These are phyloP conservation scores for Drepanosiphum platanoidis DNA, from an alignment of 2,888 invertebrate species.

Conservation along the genomic window DNA sequence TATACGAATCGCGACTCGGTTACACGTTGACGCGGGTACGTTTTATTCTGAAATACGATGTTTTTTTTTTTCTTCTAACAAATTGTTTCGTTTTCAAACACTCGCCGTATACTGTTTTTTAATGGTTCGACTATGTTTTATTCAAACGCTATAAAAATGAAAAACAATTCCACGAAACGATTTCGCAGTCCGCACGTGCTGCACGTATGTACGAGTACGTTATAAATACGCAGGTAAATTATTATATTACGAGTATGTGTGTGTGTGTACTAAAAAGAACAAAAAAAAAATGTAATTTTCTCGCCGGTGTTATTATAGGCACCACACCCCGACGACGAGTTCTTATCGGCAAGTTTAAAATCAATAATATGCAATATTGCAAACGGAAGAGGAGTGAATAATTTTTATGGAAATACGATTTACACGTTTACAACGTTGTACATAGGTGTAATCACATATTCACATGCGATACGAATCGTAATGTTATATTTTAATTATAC, in stretches of 20 bases:
- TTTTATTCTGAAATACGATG: no score
- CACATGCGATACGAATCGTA: no score
- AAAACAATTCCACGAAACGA: neutral
- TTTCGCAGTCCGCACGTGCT: neutral
- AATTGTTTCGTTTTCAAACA: neutral
- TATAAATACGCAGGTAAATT: no score
- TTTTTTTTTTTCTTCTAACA: neutral
- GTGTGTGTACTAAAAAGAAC: no score
- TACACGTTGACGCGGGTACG: neutral
- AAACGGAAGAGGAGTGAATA: neutral
- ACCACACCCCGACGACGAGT: neutral
- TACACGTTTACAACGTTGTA: neutral
- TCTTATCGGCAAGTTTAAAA: neutral
- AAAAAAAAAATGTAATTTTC: neutral
- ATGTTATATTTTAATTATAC: no score
- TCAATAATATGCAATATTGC: neutral
- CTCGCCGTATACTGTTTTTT: constrained; percentile 11
- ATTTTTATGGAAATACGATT: neutral
- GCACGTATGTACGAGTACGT: neutral
- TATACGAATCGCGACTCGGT: neutral
- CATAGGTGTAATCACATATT: no score
- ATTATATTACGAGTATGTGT: neutral
- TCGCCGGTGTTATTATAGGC: neutral
- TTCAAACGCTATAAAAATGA: constrained; percentile 4
- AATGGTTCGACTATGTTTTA: constrained; percentile 15